Evolutionary conservation across 2,113 vertebrate species (phyloP), one percentile per base, ranked within the genome.

Genomic region (Sisor rabdophorus): DNA sequence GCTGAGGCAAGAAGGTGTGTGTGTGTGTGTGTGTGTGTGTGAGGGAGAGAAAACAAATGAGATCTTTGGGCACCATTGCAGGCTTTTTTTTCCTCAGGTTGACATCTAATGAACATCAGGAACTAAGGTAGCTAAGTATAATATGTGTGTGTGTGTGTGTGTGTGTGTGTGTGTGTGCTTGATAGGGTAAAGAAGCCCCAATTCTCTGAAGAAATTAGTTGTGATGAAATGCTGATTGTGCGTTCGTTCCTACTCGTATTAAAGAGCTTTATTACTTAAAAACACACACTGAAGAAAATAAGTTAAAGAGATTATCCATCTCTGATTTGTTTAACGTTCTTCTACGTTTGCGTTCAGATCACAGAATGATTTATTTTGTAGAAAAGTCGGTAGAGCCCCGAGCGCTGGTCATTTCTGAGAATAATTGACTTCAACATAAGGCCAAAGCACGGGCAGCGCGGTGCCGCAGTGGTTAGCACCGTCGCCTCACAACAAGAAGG

Each of bases 91-190:
- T 68, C 65, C 78, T 72, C 67, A 56, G 64, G 56, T 68, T 30
- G 32, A 56, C 61, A 59, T 80, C 69, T 80, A 83, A 86, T 85
- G 75, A 86, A 78, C 79, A 71, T 17, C 2, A 61, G 63, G 65
- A 76, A 83, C 71, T 36, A 72, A 69, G 59, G 59, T 56, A 68
- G 74, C 28, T 40, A 60, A 71, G 55, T 76, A 24, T 83, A 77
- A 81, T 79, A n/a, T n/a, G n/a, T n/a, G n/a, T n/a, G n/a, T n/a
- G n/a, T n/a, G n/a, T n/a, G n/a, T n/a, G n/a, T n/a, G n/a, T n/a
- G n/a, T n/a, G n/a, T n/a, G n/a, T n/a, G n/a, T n/a, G n/a, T n/a
- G n/a, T n/a, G n/a, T n/a, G n/a, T n/a, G n/a, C n/a, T n/a, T n/a
- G n/a, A n/a, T n/a, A n/a, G n/a, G n/a, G n/a, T n/a, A n/a, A 56